phyloP scores from a whole-genome alignment of 1,140 invertebrate genomes.

The Eueides isabella region DNA sequence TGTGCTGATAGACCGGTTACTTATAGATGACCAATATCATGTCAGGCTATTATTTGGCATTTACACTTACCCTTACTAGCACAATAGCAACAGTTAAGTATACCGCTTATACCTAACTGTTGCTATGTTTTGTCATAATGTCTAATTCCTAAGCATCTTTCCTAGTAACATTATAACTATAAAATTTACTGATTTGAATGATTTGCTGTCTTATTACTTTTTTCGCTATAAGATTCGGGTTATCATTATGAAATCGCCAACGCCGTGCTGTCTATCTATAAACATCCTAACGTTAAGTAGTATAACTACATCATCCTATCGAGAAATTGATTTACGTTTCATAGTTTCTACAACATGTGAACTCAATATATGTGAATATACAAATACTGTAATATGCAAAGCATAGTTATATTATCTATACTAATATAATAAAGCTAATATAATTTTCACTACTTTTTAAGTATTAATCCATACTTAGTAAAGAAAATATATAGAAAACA shows the following conservation, averaged over 20 bases:
- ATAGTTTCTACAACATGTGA: not conserved
- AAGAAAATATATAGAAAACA: too few species aligned
- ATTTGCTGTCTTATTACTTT: not conserved
- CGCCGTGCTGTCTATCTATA: not conserved
- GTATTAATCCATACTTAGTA: too few species aligned
- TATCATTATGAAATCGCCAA: not conserved
- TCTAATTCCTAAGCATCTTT: too few species aligned
- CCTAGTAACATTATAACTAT: too few species aligned
- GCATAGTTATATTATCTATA: too few species aligned
- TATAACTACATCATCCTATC: not conserved
- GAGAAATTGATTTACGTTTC: not conserved
- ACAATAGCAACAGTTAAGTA: too few species aligned
- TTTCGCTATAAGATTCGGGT: not conserved
- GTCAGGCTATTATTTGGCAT: slow-evolving; percentile 18
- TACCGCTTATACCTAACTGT: too few species aligned
- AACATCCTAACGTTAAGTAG: not conserved
- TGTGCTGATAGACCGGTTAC: slow-evolving; percentile 30
- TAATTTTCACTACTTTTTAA: too few species aligned
- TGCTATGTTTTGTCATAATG: too few species aligned
- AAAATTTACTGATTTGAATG: not conserved
- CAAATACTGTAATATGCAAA: too few species aligned
- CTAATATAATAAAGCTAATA: too few species aligned
- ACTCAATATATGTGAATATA: not conserved
- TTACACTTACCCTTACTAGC: slow-evolving; percentile 6
- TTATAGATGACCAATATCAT: slow-evolving; percentile 21